Evolutionary conservation across 2,797 vertebrate species (phyloP), one percentile per base, ranked within the genome.

Genomic region (Muraenolepis orangiensis): DNA sequence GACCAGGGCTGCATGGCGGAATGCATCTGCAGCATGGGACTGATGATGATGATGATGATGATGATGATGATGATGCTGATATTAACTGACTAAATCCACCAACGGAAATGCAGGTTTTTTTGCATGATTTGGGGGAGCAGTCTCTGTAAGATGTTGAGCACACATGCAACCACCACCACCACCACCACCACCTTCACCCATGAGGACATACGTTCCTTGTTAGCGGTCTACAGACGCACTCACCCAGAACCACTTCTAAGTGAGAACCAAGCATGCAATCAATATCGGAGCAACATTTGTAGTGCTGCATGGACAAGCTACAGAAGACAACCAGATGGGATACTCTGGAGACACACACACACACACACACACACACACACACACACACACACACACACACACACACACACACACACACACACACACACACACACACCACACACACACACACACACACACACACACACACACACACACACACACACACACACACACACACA

Each of bases 21-120:
- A 68, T 79, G 83, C 82, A 80, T 72, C 72, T 72, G 70, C 76
- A 73, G 86, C 86, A 87, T 87, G 86, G 16, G 38, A 18, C 23
- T 70, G 38, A 71, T 71, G 36, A 71, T 46, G 70, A 71, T 73
- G 76, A 79, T 81, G 72, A 80, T 72, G 71, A 66, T 71, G 74
- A 78, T 81, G 72, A 82, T 64, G 69, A 80, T 67, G 66, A 67
- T 67, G 29, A 80, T 67, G 66, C 29, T 67, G 29, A 13, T 28
- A 30, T 67, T 28, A 73, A 82, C 72, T 76, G 83, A 70, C n/a
- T 26, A 26, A 36, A 10, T 38, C 20, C 36, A 26, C 69, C 23
- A 14, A 28, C 28, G 16, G 28, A 67, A 31, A 67, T 28, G 28
- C 29, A 67, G 66, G 66, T 67, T 67, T 67, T 67, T 28, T 20